Evolutionary conservation across 2,797 vertebrate species (phyloP), one percentile per base, ranked within the genome.

Genomic region (Cichlasoma orientale): DNA sequence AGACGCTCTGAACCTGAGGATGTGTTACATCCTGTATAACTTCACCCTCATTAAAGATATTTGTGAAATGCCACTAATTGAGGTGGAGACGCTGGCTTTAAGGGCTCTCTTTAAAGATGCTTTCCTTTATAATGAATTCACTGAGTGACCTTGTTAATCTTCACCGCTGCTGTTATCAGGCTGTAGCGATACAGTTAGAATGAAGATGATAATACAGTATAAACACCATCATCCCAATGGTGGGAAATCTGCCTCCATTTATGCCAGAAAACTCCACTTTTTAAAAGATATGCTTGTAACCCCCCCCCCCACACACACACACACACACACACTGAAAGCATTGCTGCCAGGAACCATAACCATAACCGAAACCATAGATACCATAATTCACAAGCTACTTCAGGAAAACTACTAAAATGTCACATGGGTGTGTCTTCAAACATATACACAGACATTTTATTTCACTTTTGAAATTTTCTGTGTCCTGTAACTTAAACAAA

Each of bases 181-280:
- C 44, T 83, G 77, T 71, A 72, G 68, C 21, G 82, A 86, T 84
- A 75, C 73, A 74, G 82, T 86, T n/a, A 74, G 79, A 85, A 79
- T 38, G 72, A 78, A 14, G 54, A 61, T 68, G 90, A 89, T 91
- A 89, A 66, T 66, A 13, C 56, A 79, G 61, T 70, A 63, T 92
- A 91, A 92, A 92, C 92, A 92, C 3, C 4, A 72, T 82, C 77
- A 53, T 63, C 68, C 80, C 82, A 85, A 89, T 87, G 90, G 84
- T 86, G 83, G 86, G 86, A 88, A 90, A 78, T 75, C 72, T 57
- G 36, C 44, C 31, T 85, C 36, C 72, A 53, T 78, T 85, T 56
- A 52, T 10, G 44, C 1, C 12, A 44, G n/a, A n/a, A n/a, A n/a
- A n/a, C n/a, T n/a, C n/a, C n/a, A n/a, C n/a, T n/a, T n/a, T n/a